Evolutionary conservation across 2,797 vertebrate genomes (phyloP), one percentile per base, ranked within the genome.

Genomic region (Acanthurus lineatus): DNA sequence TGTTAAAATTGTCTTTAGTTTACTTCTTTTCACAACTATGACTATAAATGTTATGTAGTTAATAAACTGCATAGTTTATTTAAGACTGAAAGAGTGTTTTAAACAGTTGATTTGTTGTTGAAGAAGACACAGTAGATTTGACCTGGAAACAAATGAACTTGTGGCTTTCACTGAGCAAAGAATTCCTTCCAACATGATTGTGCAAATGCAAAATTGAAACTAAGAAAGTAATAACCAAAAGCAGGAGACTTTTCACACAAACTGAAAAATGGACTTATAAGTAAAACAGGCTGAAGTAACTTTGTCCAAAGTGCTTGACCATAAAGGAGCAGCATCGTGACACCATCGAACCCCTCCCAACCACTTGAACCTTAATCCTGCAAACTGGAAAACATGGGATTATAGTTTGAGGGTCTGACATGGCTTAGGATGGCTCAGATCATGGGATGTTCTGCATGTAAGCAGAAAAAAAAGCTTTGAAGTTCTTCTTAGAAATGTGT

Each of bases 311-410:
- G 56, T 11, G 19, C 15, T 42, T 78, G 83, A 79, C 69, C 65
- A 35, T 28, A 16, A 54, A 73, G 60, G 14, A 79, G 8, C 16
- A 42, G 19, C 19, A 19, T 28, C 6, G 25, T 67, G 59, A 68
- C 71, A 59, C 76, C 66, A 52, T 9, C 57, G 15, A 49, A 66
- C 20, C 59, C 60, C 53, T 49, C 64, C 47, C 56, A 32, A 49
- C 25, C 51, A 74, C 73, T 62, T 79, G 45, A 80, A 84, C 71
- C 81, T 56, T 80, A 79, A 85, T 84, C 80, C 87, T 76, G 76
- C 76, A 86, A 83, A 85, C 83, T 86, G 72, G 58, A 73, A 62
- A 86, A 53, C 90, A 90, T 67, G 76, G 84, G 84, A 92, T 87
- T 42, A 54, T 19, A 68, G 71, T 60, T 20, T 63, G 42, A 80